Evolutionary conservation across 2,888 invertebrate genomes (phyloP).

Genomic region (Hyposoter dolosus): DNA sequence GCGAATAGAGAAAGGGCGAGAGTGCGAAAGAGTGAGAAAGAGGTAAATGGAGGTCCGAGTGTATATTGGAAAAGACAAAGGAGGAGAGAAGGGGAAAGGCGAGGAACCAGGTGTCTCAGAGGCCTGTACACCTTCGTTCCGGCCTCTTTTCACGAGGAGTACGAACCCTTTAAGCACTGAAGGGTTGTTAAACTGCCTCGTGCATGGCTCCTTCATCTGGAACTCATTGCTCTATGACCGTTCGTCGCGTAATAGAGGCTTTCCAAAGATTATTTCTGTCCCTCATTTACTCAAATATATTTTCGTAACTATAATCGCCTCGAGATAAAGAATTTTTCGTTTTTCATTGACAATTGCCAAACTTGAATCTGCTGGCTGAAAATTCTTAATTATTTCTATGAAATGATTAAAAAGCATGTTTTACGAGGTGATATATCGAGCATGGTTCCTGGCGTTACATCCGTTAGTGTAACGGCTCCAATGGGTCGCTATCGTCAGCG

Average conservation of each 20-base stretch:
- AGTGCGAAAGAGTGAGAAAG: slow-evolving; percentile 31
- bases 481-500: slow-evolving; percentile 1
- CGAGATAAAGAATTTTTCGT: neutral
- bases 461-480: slow-evolving; percentile 1
- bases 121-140: slow-evolving; percentile 31
- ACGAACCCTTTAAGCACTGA: slow-evolving; percentile 48
- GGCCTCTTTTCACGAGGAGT: slow-evolving; percentile 50
- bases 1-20: slow-evolving; percentile 61
- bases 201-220: slow-evolving; percentile 10
- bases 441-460: neutral
- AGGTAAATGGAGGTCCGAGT: slow-evolving; percentile 25
- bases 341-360: too few species aligned
- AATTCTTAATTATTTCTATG: neutral
- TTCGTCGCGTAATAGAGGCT: slow-evolving; percentile 1
- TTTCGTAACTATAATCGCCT: too few species aligned
- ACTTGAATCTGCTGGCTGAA: neutral
- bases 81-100: slow-evolving; percentile 31
- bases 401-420: neutral
- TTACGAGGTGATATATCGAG: neutral
- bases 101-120: slow-evolving; percentile 65
- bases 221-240: slow-evolving; percentile 25
- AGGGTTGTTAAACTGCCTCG: slow-evolving; percentile 57
- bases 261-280: neutral
- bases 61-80: slow-evolving; percentile 20
- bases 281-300: neutral